A percentile compares a stretch with the other conserved stretches of the same genome.
These are phyloP conservation scores for Calephelis nemesis DNA, from an alignment of 1,140 invertebrate species.

Conservation along the genomic window DNA sequence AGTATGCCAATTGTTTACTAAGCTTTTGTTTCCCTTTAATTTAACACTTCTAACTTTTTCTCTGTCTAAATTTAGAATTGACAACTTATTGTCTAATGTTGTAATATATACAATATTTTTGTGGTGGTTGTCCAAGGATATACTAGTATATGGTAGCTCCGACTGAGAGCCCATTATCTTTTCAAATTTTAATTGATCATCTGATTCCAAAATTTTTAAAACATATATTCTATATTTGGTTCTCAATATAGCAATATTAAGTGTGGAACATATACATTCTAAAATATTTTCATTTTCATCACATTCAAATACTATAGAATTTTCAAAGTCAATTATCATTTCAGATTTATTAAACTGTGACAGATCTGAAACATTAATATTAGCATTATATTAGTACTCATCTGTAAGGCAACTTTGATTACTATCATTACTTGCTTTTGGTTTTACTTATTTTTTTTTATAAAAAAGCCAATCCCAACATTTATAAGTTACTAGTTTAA, in stretches of 20 bases:
- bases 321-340: slow-evolving; percentile 35
- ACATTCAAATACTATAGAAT: slow-evolving; percentile 45
- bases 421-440: background rate
- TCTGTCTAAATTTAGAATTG: slow-evolving; percentile 62
- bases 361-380: slow-evolving; percentile 54
- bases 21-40: slow-evolving; percentile 38
- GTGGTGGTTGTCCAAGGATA: slow-evolving; percentile 63
- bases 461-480: too few species aligned
- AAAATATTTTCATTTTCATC: slow-evolving; percentile 46
- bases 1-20: slow-evolving; percentile 60
- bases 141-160: slow-evolving; percentile 52
- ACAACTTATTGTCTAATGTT: slow-evolving; percentile 50
- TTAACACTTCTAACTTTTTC: slow-evolving; percentile 50
- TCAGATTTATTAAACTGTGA: slow-evolving; percentile 46
- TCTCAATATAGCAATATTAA: slow-evolving; percentile 53
- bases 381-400: background rate
- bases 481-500: background rate
- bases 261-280: slow-evolving; percentile 52
- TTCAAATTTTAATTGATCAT: slow-evolving; percentile 42
- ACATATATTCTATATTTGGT: slow-evolving; percentile 58
- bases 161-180: slow-evolving; percentile 52
- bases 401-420: background rate
- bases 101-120: slow-evolving; percentile 64
- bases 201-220: slow-evolving; percentile 40
- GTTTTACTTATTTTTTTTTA: too few species aligned